phyloP scores from a whole-genome alignment of 2,113 vertebrate genomes.

The Pycnonotus jocosus region DNA sequence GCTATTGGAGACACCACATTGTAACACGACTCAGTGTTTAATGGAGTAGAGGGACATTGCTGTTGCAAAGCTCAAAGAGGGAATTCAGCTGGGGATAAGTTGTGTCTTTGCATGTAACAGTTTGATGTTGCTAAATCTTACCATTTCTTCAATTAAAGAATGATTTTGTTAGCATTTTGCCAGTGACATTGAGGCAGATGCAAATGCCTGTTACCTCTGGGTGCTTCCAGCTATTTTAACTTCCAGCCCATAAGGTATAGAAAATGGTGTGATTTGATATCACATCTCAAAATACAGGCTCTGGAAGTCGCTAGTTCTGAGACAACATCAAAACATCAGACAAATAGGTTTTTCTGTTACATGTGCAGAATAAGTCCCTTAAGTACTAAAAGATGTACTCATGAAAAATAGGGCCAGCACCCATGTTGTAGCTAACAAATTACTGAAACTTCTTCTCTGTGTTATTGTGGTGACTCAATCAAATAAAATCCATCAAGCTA shows the following conservation, averaged over 20 bases:
- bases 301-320: not conserved
- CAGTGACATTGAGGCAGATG: not conserved
- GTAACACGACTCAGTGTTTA: not conserved
- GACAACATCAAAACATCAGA: not conserved
- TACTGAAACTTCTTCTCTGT: not conserved
- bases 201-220: not conserved
- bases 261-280: not conserved
- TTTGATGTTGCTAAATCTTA: not conserved
- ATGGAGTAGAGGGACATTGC: not conserved
- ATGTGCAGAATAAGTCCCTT: not conserved
- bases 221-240: constrained; percentile 21
- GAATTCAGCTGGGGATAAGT: not conserved
- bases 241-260: not conserved
- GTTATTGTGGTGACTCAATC: not conserved
- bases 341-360: constrained; percentile 1
- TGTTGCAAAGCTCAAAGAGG: not conserved
- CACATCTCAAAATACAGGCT: not conserved
- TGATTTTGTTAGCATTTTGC: constrained; percentile 23
- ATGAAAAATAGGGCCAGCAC: constrained; percentile 10
- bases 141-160: constrained; percentile 33
- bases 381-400: not conserved
- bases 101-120: not conserved
- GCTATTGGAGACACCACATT: not conserved
- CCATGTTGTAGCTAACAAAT: not conserved
- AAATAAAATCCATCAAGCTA: constrained; percentile 1